Conservation (phyloP, 2,888 invertebrate genomes). For the Furcula furcula region DNA sequence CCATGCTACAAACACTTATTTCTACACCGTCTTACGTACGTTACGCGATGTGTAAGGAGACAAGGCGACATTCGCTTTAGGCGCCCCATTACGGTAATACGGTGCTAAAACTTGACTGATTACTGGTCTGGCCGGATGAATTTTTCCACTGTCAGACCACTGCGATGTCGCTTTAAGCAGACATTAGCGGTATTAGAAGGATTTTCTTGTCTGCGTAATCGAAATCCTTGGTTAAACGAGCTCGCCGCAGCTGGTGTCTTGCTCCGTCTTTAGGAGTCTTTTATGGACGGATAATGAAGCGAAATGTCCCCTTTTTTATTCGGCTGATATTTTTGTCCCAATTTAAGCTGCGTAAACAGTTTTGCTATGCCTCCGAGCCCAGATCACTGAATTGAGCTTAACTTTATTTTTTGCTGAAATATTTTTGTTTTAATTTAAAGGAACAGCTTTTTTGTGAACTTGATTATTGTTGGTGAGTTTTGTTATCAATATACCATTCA, state of each 20-base stretch:
- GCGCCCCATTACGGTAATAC: slow-evolving; percentile 67
- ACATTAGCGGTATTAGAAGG: slow-evolving; percentile 58
- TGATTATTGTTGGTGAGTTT: no score
- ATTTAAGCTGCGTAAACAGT: no score
- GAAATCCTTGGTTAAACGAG: slow-evolving; percentile 45
- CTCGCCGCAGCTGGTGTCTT: slow-evolving; percentile 21
- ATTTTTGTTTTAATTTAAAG: no score
- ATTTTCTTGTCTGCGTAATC: slow-evolving; percentile 58
- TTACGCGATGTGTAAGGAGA: slow-evolving; percentile 44
- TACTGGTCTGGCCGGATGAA: slow-evolving; percentile 58
- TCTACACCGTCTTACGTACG: slow-evolving; percentile 34
- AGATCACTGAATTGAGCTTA: no score
- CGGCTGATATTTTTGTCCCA: slow-evolving; percentile 3
- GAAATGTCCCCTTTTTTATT: slow-evolving; percentile 5
- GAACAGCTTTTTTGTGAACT: no score
- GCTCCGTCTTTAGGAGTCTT: slow-evolving; percentile 18
- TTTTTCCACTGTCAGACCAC: slow-evolving; percentile 57
- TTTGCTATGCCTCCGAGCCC: no score
- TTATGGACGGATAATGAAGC: slow-evolving; percentile 6
- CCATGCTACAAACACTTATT: slow-evolving; percentile 24
- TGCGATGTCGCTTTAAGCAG: slow-evolving; percentile 34
- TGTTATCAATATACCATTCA: no score
- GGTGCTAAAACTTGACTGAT: slow-evolving; percentile 73
- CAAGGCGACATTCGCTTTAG: slow-evolving; percentile 50
- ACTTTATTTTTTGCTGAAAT: no score